These are phyloP conservation scores for Hemiscyllium ocellatum DNA, from an alignment of 2,113 vertebrate species.

Conservation along the genomic window DNA sequence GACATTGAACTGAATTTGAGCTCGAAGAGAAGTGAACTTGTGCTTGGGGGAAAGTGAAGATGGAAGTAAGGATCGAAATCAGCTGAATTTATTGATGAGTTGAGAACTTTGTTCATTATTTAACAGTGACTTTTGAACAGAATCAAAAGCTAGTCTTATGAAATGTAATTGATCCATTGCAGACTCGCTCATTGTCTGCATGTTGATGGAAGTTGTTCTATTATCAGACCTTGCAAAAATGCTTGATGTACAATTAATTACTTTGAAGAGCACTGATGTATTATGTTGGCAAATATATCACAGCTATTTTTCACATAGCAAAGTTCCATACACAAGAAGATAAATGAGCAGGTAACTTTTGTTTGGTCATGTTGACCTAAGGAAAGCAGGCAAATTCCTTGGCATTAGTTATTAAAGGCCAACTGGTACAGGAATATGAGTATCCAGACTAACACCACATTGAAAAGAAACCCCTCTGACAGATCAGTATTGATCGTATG, in stretches of 20 bases:
- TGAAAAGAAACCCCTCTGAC: neutral
- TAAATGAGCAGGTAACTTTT: neutral
- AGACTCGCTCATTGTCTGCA: neutral
- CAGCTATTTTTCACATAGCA: neutral
- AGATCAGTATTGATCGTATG: neutral
- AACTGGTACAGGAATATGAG: neutral
- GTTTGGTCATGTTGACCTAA: neutral
- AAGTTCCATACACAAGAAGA: neutral
- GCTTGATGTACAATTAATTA: neutral
- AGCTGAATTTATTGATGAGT: neutral
- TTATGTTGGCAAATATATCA: neutral
- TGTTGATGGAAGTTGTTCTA: neutral
- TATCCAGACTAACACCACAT: neutral
- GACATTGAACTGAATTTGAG: neutral
- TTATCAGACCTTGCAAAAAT: neutral
- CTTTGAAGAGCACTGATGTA: neutral
- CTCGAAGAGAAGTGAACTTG: neutral
- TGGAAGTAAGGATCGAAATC: neutral
- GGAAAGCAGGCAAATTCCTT: neutral
- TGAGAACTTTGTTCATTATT: conserved; percentile 29
- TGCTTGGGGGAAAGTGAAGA: neutral
- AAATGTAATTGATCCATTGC: neutral
- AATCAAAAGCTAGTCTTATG: conserved; percentile 2
- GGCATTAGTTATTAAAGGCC: neutral
- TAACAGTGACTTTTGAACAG: neutral